These are phyloP conservation scores for Dascillus cervinus DNA, from an alignment of 2,888 invertebrate genomes.

Conservation along the genomic window DNA sequence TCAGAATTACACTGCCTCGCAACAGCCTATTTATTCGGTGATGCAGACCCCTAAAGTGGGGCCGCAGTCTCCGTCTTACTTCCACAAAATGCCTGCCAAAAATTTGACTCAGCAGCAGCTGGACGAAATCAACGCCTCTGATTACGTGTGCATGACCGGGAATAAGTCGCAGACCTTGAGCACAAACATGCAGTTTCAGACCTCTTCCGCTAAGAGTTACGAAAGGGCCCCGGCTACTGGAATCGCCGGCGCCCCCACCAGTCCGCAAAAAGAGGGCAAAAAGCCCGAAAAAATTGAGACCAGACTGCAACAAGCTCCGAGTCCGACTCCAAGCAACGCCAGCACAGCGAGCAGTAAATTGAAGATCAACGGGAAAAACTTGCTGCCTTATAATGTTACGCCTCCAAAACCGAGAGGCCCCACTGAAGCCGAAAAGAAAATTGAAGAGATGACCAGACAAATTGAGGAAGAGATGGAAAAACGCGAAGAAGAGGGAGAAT, in stretches of 20 bases:
- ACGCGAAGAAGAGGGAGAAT: slow-evolving; percentile 91
- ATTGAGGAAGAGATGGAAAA: slow-evolving; percentile 94
- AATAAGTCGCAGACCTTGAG: slow-evolving; percentile 48
- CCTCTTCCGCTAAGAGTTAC: slow-evolving; percentile 38
- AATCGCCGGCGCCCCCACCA: slow-evolving; percentile 43
- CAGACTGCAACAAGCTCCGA: slow-evolving; percentile 44
- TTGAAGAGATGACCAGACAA: slow-evolving; percentile 85
- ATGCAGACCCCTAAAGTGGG: slow-evolving; percentile 29
- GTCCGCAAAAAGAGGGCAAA: slow-evolving; percentile 27
- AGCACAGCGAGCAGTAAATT: slow-evolving; percentile 44
- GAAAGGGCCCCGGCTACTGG: slow-evolving; percentile 41
- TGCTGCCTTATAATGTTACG: slow-evolving; percentile 81
- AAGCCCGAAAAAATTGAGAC: slow-evolving; percentile 16
- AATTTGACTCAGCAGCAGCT: slow-evolving; percentile 41
- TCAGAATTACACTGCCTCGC: slow-evolving; percentile 10
- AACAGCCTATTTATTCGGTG: slow-evolving; percentile 32
- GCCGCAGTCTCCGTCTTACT: slow-evolving; percentile 20
- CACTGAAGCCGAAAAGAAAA: slow-evolving; percentile 87
- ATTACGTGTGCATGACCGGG: slow-evolving; percentile 82
- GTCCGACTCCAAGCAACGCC: slow-evolving; percentile 60
- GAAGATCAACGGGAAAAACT: slow-evolving; percentile 51
- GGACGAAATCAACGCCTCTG: slow-evolving; percentile 69
- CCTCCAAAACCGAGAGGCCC: slow-evolving; percentile 82
- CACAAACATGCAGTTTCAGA: slow-evolving; percentile 43
- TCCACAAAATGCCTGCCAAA: slow-evolving; percentile 21